These are phyloP conservation scores for Trochalopteron elliotii DNA, from an alignment of 2,113 vertebrate species.

Conservation along the genomic window DNA sequence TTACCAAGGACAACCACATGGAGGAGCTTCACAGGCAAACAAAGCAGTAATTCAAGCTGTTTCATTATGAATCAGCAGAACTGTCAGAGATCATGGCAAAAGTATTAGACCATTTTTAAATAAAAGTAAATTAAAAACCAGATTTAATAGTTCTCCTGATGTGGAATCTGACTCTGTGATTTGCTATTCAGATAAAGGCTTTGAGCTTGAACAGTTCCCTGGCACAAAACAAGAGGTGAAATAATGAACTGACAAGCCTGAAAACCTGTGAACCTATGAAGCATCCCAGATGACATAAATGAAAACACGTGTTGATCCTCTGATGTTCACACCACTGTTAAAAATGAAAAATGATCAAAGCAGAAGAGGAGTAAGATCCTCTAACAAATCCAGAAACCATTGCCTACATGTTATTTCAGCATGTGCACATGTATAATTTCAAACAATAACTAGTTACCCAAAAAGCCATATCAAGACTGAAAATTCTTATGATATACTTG, in stretches of 20 bases:
- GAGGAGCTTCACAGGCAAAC: background rate
- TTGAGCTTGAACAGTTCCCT: background rate
- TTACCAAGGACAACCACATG: background rate
- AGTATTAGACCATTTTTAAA: background rate
- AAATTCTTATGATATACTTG: background rate
- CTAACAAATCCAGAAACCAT: background rate
- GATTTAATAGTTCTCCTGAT: background rate
- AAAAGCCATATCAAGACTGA: background rate
- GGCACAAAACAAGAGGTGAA: slow-evolving; percentile 1
- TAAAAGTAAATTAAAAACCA: background rate
- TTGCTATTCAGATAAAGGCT: background rate
- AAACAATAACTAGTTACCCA: background rate
- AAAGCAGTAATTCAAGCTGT: background rate
- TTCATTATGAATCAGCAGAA: slow-evolving; percentile 16
- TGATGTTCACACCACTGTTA: background rate
- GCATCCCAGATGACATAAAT: background rate
- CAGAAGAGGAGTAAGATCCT: background rate
- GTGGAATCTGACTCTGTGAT: background rate
- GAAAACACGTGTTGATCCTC: slow-evolving; percentile 6
- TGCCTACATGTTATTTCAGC: background rate
- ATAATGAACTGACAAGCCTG: background rate
- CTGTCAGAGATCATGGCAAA: background rate
- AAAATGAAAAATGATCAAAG: background rate
- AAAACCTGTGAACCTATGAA: background rate
- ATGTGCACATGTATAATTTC: background rate